Conservation (phyloP, 35 echinoderm and acorn worm species). For the Lytechinus variegatus region DNA sequence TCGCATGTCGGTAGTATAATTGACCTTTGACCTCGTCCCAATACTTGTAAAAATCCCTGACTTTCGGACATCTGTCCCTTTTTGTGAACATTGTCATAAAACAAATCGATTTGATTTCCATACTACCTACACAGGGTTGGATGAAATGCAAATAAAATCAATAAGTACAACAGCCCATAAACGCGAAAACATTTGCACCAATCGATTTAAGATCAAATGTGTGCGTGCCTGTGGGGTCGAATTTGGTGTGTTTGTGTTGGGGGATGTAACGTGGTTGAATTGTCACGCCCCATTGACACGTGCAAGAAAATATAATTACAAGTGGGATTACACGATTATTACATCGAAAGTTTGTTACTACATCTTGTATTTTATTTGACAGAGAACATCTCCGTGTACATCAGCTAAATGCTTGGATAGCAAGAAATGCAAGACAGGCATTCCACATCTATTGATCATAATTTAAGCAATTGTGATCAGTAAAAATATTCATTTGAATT, state of each 20-base stretch:
- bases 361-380: not conserved
- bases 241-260: too few relatives aligned
- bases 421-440: not conserved
- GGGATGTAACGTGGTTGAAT: too few relatives aligned
- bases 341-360: not conserved
- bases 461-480: too few relatives aligned
- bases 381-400: too few relatives aligned
- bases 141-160: not conserved
- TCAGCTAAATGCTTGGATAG: not conserved
- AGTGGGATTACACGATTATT: not conserved
- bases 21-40: not conserved
- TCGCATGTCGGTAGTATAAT: not conserved
- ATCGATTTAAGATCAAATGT: not conserved
- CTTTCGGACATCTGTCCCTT: not conserved
- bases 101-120: not conserved
- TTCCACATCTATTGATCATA: not conserved
- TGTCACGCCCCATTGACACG: not conserved
- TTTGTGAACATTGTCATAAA: not conserved
- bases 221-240: not conserved
- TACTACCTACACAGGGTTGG: not conserved
- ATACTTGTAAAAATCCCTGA: not conserved
- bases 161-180: not conserved
- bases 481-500: too few relatives aligned
- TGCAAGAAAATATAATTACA: not conserved
- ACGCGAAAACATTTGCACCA: not conserved